Base-by-base conservation (phyloP, 2,888 invertebrate genomes). In the Oligia strigilis region DNA sequence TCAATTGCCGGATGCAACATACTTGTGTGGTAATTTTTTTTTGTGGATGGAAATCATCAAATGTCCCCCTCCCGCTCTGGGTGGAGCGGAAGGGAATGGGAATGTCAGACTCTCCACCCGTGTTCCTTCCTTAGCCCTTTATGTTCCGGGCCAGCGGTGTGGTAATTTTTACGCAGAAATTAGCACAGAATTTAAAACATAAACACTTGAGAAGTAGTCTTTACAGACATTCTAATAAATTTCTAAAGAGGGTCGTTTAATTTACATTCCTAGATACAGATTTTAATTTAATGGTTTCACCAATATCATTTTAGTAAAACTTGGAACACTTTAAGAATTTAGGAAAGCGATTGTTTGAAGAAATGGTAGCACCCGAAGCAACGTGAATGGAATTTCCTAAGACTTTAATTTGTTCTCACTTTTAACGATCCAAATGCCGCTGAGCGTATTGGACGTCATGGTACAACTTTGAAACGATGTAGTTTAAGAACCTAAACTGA, bases 271-370 rank as follows among this genome's bases (percentile, higher is more conserved):
- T n/a, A 82, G 74, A 72, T 72, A 60, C 40, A 75, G 55, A 82
- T 72, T 75, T 75, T 43, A 84, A 78, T 84, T 67, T 67, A 49
- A 78, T 78, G 66, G 65, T 72, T 75, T 43, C 40, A 23, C 52
- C 55, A 43, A 66, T 60, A 75, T 58, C 17, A 72, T 70, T 87
- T 74, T 83, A 87, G 58, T 83, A 87, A 79, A 72, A 70, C 76
- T 72, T 69, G 13, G 23, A 72, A 58, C 40, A 36, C 67, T 70
- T 52, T 43, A 49, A 73, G 75, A 78, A 83, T 74, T 76, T 62
- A 55, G 60, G 36, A 72, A 69, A 74, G 74, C 60, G 6, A 72
- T 87, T 80, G 76, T 79, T 77, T 75, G 65, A 65, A 55, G 49
- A 58, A 74, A 75, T 46, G 55, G 52, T 66, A 78, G 29, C 23